Evolutionary conservation across 2,888 invertebrate species (phyloP).

Genomic region (Platypus cylindrus): DNA sequence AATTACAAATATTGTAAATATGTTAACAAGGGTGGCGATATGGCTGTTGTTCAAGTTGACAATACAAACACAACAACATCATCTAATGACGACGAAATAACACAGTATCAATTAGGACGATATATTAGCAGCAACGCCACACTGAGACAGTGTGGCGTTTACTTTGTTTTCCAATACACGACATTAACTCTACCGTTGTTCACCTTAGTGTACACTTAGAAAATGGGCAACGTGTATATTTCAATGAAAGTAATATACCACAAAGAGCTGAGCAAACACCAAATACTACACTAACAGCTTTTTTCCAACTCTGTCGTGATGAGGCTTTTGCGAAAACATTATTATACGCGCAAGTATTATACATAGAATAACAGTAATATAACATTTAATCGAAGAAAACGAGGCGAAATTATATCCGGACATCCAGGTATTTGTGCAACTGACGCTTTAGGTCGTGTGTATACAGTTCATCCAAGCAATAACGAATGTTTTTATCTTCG

Average conservation of each 20-base stretch:
- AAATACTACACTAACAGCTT: constrained; percentile 3
- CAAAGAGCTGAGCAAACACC: background rate
- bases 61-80: too few relatives aligned
- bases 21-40: too few relatives aligned
- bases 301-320: constrained; percentile 2
- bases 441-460: constrained; percentile 10
- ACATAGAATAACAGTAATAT: constrained; percentile 3
- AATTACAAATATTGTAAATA: too few relatives aligned
- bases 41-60: too few relatives aligned
- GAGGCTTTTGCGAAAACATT: constrained; percentile 5
- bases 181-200: background rate
- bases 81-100: constrained; percentile 1
- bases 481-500: constrained; percentile 25
- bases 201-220: constrained; percentile 1
- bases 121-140: constrained; percentile 6
- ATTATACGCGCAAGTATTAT: constrained; percentile 3
- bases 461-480: constrained; percentile 12
- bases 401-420: constrained; percentile 2
- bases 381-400: constrained; percentile 3
- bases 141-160: constrained; percentile 5
- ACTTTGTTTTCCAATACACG: constrained; percentile 2
- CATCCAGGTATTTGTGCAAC: constrained; percentile 10
- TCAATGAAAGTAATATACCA: constrained; percentile 1
- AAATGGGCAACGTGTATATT: constrained; percentile 4
- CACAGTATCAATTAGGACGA: constrained; percentile 1